Percentiles rank a stretch among this genome's conserved stretches.
These are phyloP conservation scores for Microcebus griseorufus DNA, from an alignment of 2,113 vertebrate species.

Conservation along the genomic window DNA sequence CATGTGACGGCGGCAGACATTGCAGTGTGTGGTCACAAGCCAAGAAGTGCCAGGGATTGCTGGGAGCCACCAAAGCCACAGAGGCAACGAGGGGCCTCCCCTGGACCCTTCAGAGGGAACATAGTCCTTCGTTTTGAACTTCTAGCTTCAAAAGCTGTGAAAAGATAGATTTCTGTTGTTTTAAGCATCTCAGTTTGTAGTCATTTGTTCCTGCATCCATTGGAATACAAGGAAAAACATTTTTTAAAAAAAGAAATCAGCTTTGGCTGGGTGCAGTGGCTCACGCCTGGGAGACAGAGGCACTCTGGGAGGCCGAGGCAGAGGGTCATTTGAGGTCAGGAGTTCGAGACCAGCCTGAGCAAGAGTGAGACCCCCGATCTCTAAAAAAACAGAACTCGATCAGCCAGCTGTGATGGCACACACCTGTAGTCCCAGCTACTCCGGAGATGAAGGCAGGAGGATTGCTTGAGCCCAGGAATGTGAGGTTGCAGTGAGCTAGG, in stretches of 20 bases:
- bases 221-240: neutral
- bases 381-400: neutral
- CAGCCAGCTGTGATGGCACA: fast-evolving
- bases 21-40: neutral
- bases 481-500: neutral
- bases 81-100: neutral
- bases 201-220: neutral
- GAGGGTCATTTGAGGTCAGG: neutral
- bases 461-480: neutral
- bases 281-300: neutral
- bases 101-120: neutral
- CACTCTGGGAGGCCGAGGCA: neutral
- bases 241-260: neutral
- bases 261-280: neutral
- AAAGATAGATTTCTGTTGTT: neutral
- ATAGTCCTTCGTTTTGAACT: neutral
- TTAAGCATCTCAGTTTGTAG: neutral
- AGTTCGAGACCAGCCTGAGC: neutral
- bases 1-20: neutral
- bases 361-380: neutral
- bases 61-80: too few species aligned
- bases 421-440: neutral
- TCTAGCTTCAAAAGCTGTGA: neutral
- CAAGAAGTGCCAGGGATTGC: too few species aligned
- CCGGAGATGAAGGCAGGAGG: neutral